Conservation (phyloP, 2,888 invertebrate genomes). For the Morpho achilles region DNA sequence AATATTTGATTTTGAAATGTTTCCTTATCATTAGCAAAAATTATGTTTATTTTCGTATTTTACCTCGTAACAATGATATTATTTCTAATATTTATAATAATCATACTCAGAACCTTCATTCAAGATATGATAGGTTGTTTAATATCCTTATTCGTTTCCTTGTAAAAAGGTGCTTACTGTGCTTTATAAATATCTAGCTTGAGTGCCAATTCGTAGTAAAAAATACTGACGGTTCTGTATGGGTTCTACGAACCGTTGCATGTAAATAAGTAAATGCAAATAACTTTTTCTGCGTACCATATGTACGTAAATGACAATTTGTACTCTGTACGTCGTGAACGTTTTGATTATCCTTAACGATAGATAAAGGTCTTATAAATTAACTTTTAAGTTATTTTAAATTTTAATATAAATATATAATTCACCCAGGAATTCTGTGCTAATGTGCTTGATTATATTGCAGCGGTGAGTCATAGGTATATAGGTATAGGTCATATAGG, state of each 20-base stretch:
- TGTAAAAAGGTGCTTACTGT: slow-evolving; percentile 14
- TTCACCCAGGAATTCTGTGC: too few species aligned
- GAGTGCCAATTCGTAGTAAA: slow-evolving; percentile 23
- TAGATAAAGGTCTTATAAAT: too few species aligned
- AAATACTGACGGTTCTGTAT: slow-evolving; percentile 6
- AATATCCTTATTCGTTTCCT: slow-evolving; percentile 21
- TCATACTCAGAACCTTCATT: background rate
- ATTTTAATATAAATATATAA: too few species aligned
- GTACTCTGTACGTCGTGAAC: background rate
- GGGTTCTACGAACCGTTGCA: slow-evolving; percentile 16
- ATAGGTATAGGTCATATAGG: too few species aligned
- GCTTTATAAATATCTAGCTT: slow-evolving; percentile 18
- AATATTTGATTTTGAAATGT: too few species aligned
- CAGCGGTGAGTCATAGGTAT: too few species aligned
- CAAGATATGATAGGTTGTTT: slow-evolving; percentile 2
- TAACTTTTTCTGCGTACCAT: slow-evolving; percentile 10
- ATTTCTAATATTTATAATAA: background rate
- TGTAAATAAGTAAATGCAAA: slow-evolving; percentile 19
- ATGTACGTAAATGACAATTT: background rate
- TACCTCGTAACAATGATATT: too few species aligned
- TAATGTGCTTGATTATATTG: too few species aligned
- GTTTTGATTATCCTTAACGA: background rate
- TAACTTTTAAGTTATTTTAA: too few species aligned
- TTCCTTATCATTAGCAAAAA: too few species aligned
- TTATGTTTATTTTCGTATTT: too few species aligned